Percentiles rank a stretch among this genome's conserved stretches.
Conservation (phyloP, 2,797 vertebrate species). For the Oreonectes daqikongensis region DNA sequence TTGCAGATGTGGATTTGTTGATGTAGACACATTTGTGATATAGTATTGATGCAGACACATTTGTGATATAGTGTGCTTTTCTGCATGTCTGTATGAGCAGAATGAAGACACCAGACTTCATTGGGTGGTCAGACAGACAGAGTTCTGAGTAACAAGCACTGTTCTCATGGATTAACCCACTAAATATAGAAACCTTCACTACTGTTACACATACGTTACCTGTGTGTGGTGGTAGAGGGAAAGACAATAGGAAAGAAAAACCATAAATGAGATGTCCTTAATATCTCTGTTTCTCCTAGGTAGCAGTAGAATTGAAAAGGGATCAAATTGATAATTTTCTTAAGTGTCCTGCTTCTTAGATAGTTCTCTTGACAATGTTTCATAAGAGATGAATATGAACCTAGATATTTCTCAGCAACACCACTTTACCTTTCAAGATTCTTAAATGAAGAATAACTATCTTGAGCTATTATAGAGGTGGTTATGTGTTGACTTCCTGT, state of each 20-base stretch:
- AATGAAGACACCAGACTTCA: neutral
- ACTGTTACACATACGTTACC: neutral
- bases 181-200: slow-evolving; percentile 56
- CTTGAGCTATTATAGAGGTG: neutral
- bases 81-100: neutral
- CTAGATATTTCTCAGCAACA: too few species aligned
- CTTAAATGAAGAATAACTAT: neutral
- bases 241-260: too few species aligned
- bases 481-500: slow-evolving; percentile 10
- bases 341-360: neutral
- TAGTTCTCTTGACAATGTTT: too few species aligned
- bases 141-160: slow-evolving; percentile 36
- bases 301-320: neutral
- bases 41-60: neutral
- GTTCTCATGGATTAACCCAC: slow-evolving; percentile 55
- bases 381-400: too few species aligned
- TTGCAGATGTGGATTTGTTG: too few species aligned
- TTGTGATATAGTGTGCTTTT: too few species aligned
- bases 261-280: neutral
- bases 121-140: neutral
- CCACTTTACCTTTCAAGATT: neutral
- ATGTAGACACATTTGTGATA: too few species aligned
- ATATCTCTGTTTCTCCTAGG: neutral
- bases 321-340: neutral
- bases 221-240: too few species aligned